Evolutionary conservation across 2,888 invertebrate species (phyloP), one percentile per base, ranked within the genome.

Genomic region (Eupeodes latifasciatus): DNA sequence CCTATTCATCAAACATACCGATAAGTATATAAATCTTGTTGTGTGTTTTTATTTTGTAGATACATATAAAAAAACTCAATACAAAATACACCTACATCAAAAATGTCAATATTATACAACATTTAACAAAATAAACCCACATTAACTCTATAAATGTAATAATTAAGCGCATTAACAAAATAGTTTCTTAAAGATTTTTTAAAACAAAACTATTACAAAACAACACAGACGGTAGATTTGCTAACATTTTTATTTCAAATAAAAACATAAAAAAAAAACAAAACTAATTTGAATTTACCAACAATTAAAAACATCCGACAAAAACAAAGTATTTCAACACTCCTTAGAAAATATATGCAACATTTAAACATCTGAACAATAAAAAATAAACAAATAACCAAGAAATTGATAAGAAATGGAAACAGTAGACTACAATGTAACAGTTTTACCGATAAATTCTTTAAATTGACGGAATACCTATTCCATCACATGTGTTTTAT

Each of bases 381-480:
- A 57, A 61, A 61, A 61, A 61, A 72, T 59, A 85, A 84, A 75
- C 61, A 75, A 75, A 61, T 67, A 74, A 44, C 19, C 53, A 53
- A 66, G 10, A 44, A 19, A 44, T 64, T 59, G 86, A 87, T 87
- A 81, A 88, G 74, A 53, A 69, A 72, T 55, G 81, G 77, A 87
- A 66, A 59, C 14, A 44, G 49, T 49, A 10, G 71, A 47, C 55
- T 64, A 49, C 14, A 1, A 27, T 27, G 27, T 9, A 7, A 40
- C n/a, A 7, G 84, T 84, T 86, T 84, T 66, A 59, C 67, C 67
- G 72, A 84, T 67, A 88, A 84, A 84, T 80, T 77, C 77, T 55
- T 80, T 59, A 66, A 62, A 16, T 14, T 53, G 10, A 16, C 11
- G 40, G 16, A 44, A 66, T 66, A 9, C 40, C 5, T 40, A 7